phyloP scores from a whole-genome alignment of 23 tunicate genomes.

The Ascidia mentula region DNA sequence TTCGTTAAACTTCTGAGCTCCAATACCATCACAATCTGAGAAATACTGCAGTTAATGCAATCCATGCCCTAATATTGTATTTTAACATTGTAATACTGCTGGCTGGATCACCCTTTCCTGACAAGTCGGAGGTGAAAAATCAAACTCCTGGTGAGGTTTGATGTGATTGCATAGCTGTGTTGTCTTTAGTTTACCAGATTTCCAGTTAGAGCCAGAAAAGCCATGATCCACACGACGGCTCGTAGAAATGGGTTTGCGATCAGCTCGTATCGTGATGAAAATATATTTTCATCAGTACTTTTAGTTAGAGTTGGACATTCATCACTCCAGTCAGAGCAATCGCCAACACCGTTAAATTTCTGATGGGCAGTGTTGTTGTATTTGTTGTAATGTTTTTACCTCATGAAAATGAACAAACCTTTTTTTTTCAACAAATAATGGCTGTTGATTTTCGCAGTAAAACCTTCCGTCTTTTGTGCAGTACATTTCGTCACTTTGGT shows the following conservation, averaged over 20 bases:
- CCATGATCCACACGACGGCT: conserved; percentile 51
- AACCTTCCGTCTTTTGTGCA: conserved; percentile 36
- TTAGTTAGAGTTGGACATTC: conserved; percentile 33
- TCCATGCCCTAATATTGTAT: no score
- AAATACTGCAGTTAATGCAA: no score
- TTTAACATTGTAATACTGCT: no score
- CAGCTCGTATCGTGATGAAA: conserved; percentile 25
- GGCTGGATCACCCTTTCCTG: no score
- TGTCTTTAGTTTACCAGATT: no score
- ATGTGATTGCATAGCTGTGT: no score
- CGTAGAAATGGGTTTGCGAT: conserved; percentile 31
- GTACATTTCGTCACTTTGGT: conserved; percentile 33
- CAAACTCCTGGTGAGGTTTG: no score
- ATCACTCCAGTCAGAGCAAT: conserved; percentile 64
- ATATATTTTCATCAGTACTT: not conserved
- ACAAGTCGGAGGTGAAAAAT: no score
- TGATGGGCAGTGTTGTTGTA: conserved; percentile 31
- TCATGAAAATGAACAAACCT: not conserved
- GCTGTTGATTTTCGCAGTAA: conserved; percentile 9
- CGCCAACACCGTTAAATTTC: conserved; percentile 39
- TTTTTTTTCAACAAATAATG: conserved; percentile 1
- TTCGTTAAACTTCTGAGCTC: no score
- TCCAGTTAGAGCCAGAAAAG: conserved; percentile 26
- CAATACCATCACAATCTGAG: no score
- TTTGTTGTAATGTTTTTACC: conserved; percentile 7